These are phyloP conservation scores for Brachyopa scutellaris DNA, from an alignment of 2,888 invertebrate species.

Conservation along the genomic window DNA sequence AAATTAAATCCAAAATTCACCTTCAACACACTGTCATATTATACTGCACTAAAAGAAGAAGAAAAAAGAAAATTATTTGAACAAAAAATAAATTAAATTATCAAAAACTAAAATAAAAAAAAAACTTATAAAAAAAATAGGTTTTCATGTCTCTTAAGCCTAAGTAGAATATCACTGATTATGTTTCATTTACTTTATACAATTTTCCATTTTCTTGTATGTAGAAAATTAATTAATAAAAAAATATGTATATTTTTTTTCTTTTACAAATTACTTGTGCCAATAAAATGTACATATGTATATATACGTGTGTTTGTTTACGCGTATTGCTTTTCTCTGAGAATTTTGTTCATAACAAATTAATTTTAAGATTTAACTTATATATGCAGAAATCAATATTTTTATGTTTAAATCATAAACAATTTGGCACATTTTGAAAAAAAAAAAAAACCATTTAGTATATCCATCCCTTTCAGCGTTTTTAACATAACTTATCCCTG, in stretches of 20 bases:
- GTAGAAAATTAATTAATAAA: neutral
- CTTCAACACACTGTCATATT: constrained; percentile 1
- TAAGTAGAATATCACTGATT: constrained; percentile 74
- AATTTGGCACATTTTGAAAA: constrained; percentile 67
- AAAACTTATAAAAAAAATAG: constrained; percentile 27
- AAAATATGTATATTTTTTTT: constrained; percentile 25
- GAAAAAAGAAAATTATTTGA: too few relatives aligned
- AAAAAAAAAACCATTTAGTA: constrained; percentile 9
- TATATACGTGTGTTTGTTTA: neutral
- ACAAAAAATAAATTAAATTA: too few relatives aligned
- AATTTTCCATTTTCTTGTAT: constrained; percentile 10
- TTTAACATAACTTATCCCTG: constrained; percentile 60
- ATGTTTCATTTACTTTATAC: constrained; percentile 68
- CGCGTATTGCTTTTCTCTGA: constrained; percentile 58
- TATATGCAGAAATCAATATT: constrained; percentile 11
- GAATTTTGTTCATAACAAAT: constrained; percentile 49
- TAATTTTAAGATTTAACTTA: constrained; percentile 33
- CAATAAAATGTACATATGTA: constrained; percentile 46
- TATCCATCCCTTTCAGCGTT: constrained; percentile 37
- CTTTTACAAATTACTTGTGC: constrained; percentile 61
- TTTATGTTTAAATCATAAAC: constrained; percentile 51
- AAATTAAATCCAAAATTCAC: too few relatives aligned
- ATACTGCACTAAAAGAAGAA: constrained; percentile 17
- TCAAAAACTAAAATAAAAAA: constrained; percentile 4
- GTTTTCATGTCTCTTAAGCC: constrained; percentile 47